A percentile compares a stretch with the other conserved stretches of the same genome.
Evolutionary conservation across 2,113 vertebrate genomes (phyloP).

Genomic region (Arvicanthis niloticus): DNA sequence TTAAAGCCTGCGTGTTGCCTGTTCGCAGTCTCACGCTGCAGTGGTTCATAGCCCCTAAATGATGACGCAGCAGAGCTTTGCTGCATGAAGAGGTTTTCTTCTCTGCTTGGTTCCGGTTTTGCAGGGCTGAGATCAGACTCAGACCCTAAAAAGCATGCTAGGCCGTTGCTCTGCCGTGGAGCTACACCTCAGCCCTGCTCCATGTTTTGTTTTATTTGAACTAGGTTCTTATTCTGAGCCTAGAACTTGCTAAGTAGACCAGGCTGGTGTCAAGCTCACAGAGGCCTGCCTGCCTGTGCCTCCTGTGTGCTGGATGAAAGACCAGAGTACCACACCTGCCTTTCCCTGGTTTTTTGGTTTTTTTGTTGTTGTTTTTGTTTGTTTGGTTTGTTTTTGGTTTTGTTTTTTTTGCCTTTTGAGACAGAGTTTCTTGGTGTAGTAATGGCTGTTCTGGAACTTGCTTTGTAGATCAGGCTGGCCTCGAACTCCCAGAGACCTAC

Average conservation of each 20-base stretch:
- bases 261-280: background rate
- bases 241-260: background rate
- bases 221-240: background rate
- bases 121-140: background rate
- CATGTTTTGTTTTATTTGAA: background rate
- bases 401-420: background rate
- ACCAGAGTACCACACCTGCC: fast-evolving
- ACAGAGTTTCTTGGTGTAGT: background rate
- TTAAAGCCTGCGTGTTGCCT: background rate
- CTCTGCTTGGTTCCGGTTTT: background rate
- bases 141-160: background rate
- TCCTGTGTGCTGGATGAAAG: background rate
- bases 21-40: background rate
- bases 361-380: too few species aligned
- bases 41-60: background rate
- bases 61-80: background rate
- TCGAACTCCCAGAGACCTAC: background rate
- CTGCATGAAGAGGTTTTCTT: background rate
- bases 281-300: background rate
- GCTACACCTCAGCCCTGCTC: background rate
- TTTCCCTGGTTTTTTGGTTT: background rate
- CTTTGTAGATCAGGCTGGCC: background rate
- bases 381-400: background rate
- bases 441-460: background rate
- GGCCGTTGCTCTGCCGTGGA: background rate